These are phyloP conservation scores for Eugnorisma glareosa DNA, from an alignment of 2,888 invertebrate genomes.

Conservation along the genomic window DNA sequence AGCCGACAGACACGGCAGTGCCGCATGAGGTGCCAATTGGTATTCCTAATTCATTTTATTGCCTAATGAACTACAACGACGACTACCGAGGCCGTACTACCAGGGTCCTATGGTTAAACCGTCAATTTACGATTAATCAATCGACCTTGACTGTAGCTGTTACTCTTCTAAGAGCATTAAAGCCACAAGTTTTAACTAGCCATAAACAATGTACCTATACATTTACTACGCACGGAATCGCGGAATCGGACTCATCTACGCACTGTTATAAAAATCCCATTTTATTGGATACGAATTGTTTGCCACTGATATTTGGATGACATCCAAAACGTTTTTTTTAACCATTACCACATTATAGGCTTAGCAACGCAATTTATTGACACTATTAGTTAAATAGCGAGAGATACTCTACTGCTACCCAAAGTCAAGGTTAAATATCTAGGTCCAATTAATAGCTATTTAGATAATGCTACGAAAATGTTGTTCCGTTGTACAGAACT, in stretches of 20 bases:
- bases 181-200: conserved; percentile 29
- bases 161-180: conserved; percentile 34
- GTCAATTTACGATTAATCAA: conserved; percentile 51
- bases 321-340: conserved; percentile 51
- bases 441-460: neutral
- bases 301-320: conserved; percentile 54
- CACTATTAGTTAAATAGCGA: conserved; percentile 17
- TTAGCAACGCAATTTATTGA: conserved; percentile 24
- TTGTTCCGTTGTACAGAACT: neutral
- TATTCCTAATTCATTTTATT: conserved; percentile 54
- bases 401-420: neutral
- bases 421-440: conserved; percentile 26
- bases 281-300: conserved; percentile 50
- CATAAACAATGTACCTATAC: conserved; percentile 35
- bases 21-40: conserved; percentile 46
- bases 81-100: conserved; percentile 18
- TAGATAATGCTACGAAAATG: neutral
- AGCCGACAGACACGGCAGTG: neutral
- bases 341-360: neutral
- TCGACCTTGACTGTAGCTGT: conserved; percentile 42
- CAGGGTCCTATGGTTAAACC: conserved; percentile 41
- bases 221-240: conserved; percentile 11
- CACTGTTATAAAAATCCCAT: conserved; percentile 44
- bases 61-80: conserved; percentile 47
- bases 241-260: conserved; percentile 21